Evolutionary conservation across 92 coral and sea anemone species (phyloP), one percentile per base, ranked within the genome.

Genomic region (Palythoa grandis): DNA sequence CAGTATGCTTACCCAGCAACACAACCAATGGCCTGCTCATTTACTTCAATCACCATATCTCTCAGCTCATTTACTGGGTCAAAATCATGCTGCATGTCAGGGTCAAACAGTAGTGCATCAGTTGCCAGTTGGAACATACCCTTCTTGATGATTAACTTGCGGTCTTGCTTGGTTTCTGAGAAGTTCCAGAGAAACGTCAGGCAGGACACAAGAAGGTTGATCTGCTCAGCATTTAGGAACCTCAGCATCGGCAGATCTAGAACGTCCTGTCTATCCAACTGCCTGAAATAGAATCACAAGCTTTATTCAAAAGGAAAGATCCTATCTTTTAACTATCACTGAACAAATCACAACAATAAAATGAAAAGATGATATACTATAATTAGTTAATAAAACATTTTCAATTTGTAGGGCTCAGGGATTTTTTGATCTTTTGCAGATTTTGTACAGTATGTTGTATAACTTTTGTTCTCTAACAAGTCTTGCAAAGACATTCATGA

Each of bases 171-270:
- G 1, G 90, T 91, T 72, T 94, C 98, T 1, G 88, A 86, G 83
- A 92, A 94, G 78, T 92, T 91, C 98, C 98, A 94, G 82, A 94
- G 91, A 54, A 88, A 87, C 25, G 71, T 38, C 53, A 92, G 91
- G 71, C 98, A 94, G 3, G 75, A 61, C n/a, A 82, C 38, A 52
- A 93, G 91, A 52, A 94, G 91, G 12, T 22, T 39, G 8, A 72
- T 72, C 66, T 94, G 93, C 19, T 77, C 47, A 19, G 84, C 82
- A 80, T 66, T 72, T 15, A 57, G 38, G 71, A 72, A 76, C 52
- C 60, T 74, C n/a, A 61, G 76, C 39, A 73, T 70, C 48, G 82
- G 56, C 13, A 58, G 4, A 14, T 11, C 77, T 52, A 60, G 23
- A 29, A 29, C 35, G 1, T 29, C 35, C 17, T 22, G 50, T 11